A percentile compares a stretch with the other conserved stretches of the same genome.
Evolutionary conservation across 2,888 invertebrate species (phyloP).

Genomic region (Brenthis ino): DNA sequence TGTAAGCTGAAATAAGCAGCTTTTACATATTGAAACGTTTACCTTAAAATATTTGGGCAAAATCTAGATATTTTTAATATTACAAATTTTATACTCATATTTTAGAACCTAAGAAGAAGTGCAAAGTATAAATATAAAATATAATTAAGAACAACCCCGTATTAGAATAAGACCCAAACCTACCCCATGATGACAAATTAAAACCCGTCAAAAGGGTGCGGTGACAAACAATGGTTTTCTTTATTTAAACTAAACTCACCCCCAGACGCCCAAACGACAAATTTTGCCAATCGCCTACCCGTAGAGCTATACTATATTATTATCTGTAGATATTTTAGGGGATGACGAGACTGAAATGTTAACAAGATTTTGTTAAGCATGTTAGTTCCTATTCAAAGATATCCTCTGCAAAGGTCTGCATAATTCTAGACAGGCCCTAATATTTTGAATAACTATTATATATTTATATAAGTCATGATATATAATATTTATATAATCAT

Average conservation of each 20-base stretch:
- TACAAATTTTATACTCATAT: too few relatives aligned
- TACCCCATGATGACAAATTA: conserved; percentile 40
- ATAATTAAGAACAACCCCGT: not conserved
- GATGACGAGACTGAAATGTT: not conserved
- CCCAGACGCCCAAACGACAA: conserved; percentile 50
- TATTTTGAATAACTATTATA: too few relatives aligned
- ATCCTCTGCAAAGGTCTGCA: too few relatives aligned
- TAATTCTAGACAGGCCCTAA: too few relatives aligned
- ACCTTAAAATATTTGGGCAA: too few relatives aligned
- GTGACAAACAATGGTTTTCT: conserved; percentile 49
- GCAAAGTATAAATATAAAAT: not conserved
- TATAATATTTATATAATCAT: too few relatives aligned
- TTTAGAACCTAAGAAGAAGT: not conserved
- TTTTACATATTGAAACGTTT: too few relatives aligned
- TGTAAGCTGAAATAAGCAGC: too few relatives aligned
- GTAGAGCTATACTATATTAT: conserved; percentile 50
- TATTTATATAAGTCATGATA: too few relatives aligned
- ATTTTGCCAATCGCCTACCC: conserved; percentile 67
- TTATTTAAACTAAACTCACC: conserved; percentile 44
- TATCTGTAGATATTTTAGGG: conserved; percentile 15
- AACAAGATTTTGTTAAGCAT: not conserved
- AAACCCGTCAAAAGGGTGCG: conserved; percentile 44
- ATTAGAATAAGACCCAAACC: conserved; percentile 33
- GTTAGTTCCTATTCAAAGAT: too few relatives aligned
- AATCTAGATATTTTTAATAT: too few relatives aligned